Conservation (phyloP, 2,797 vertebrate species). For the Gambusia yucatana region DNA sequence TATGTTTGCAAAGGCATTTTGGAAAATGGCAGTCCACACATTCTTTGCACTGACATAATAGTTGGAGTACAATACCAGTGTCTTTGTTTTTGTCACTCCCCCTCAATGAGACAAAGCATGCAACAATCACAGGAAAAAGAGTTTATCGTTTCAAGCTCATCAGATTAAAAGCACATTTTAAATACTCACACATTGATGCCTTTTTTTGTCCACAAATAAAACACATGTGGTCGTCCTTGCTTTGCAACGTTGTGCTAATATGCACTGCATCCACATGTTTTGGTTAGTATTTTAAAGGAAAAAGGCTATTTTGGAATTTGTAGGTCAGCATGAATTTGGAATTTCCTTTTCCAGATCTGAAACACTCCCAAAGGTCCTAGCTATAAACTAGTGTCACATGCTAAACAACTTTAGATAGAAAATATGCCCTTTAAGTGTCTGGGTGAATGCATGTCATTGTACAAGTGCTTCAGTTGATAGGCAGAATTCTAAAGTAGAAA, state of each 20-base stretch:
- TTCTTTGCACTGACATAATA: background rate
- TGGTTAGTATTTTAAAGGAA: background rate
- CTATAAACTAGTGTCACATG: background rate
- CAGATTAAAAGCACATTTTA: background rate
- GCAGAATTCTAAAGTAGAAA: slow-evolving; percentile 49
- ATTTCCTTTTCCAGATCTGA: background rate
- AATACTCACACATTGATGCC: slow-evolving; percentile 15
- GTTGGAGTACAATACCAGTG: background rate
- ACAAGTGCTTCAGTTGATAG: slow-evolving; percentile 37
- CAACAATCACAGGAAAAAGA: background rate
- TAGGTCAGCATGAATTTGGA: background rate
- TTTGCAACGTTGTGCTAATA: background rate
- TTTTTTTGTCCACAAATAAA: background rate
- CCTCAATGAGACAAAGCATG: background rate
- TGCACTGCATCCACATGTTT: background rate
- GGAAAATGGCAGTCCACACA: background rate
- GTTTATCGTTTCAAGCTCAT: background rate
- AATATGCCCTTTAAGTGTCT: slow-evolving; percentile 13
- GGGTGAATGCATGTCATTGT: slow-evolving; percentile 38
- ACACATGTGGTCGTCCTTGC: background rate
- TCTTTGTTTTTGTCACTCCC: slow-evolving; percentile 1
- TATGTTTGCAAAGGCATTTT: background rate
- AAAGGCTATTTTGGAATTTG: background rate
- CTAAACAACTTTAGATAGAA: background rate
- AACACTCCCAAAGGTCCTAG: background rate